A percentile compares a stretch with the other conserved stretches of the same genome.
Evolutionary conservation across 2,888 invertebrate species (phyloP).

Genomic region (Eupeodes luniger): DNA sequence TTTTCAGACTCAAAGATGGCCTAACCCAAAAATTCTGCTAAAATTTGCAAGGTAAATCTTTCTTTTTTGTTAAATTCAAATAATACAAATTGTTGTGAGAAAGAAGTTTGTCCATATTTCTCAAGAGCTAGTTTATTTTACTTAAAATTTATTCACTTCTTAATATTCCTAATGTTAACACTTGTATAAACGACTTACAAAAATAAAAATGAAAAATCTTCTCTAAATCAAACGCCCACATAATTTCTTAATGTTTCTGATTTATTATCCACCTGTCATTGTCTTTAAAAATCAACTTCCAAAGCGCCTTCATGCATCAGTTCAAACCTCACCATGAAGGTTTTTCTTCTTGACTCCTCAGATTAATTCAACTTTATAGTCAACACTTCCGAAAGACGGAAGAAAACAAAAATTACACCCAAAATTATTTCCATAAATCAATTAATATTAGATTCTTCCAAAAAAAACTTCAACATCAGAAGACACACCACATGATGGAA

Average conservation of each 20-base stretch:
- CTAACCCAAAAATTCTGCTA: too few relatives aligned
- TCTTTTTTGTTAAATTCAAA: too few relatives aligned
- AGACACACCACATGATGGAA: conserved; percentile 2
- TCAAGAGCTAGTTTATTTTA: too few relatives aligned
- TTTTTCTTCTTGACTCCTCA: background rate
- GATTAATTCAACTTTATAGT: background rate
- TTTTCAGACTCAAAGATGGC: too few relatives aligned
- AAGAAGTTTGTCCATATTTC: too few relatives aligned
- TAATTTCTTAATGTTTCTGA: conserved; percentile 2
- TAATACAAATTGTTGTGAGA: too few relatives aligned
- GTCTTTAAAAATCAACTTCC: background rate
- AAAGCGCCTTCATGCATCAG: conserved; percentile 23
- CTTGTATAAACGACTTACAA: too few relatives aligned
- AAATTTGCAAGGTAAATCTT: too few relatives aligned
- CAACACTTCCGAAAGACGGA: conserved; percentile 11
- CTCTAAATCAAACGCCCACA: background rate
- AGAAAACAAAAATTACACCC: background rate
- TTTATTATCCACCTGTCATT: conserved; percentile 7
- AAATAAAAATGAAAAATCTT: too few relatives aligned
- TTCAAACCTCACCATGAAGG: conserved; percentile 10
- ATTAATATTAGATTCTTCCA: conserved; percentile 13
- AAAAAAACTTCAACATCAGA: background rate
- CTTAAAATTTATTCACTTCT: too few relatives aligned
- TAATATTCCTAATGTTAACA: too few relatives aligned
- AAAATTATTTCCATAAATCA: conserved; percentile 33